Percentiles rank a stretch among this genome's conserved stretches.
Evolutionary conservation across 1,140 invertebrate genomes (phyloP).

Genomic region (Liolophura sinensis): DNA sequence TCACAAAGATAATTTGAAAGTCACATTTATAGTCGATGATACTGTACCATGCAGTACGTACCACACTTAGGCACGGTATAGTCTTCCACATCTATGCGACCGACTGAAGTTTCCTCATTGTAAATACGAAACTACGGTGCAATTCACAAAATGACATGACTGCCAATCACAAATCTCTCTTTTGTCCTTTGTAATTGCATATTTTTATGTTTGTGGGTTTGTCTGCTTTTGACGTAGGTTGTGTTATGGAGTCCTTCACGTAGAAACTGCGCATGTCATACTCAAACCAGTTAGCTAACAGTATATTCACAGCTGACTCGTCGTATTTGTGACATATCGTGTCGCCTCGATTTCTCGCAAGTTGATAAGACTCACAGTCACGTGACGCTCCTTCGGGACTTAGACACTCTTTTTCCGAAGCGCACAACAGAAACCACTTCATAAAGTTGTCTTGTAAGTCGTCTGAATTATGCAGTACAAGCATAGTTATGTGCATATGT

Average conservation of each 20-base stretch:
- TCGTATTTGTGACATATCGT: conserved; percentile 38
- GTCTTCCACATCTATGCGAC: no score
- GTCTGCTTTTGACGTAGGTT: no score
- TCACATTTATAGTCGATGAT: no score
- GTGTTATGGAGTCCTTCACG: conserved; percentile 18
- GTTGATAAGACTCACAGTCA: conserved; percentile 13
- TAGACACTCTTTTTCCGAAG: conserved; percentile 32
- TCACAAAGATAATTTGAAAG: no score
- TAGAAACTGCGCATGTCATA: conserved; percentile 21
- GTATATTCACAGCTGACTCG: conserved; percentile 37
- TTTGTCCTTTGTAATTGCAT: no score
- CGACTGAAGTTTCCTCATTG: no score
- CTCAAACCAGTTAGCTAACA: conserved; percentile 26
- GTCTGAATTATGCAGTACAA: conserved; percentile 32
- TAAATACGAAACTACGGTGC: no score
- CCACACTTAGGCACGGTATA: no score
- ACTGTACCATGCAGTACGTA: no score
- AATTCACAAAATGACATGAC: no score
- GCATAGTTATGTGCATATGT: conserved; percentile 27
- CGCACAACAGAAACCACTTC: conserved; percentile 27
- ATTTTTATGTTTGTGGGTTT: no score
- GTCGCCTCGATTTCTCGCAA: conserved; percentile 15
- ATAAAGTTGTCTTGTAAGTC: conserved; percentile 23
- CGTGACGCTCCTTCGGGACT: conserved; percentile 19
- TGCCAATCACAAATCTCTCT: no score